Evolutionary conservation across 2,888 invertebrate genomes (phyloP).

Genomic region (Petrophora chlorosata): DNA sequence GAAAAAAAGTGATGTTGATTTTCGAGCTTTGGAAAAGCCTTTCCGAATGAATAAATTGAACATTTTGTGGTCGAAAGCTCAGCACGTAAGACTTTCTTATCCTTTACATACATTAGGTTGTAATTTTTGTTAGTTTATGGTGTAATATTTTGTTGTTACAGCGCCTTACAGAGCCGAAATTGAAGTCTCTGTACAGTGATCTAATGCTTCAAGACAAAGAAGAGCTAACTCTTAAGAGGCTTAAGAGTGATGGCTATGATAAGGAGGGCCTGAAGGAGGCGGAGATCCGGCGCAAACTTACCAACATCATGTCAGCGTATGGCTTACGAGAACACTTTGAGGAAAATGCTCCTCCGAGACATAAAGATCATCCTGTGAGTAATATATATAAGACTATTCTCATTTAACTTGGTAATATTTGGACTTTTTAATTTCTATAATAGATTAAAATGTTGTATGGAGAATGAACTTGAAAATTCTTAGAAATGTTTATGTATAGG

Average conservation of each 20-base stretch:
- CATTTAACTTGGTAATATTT: too few relatives aligned
- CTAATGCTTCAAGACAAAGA: conserved; percentile 96
- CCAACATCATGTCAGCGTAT: conserved; percentile 92
- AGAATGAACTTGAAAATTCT: too few relatives aligned
- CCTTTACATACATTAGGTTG: too few relatives aligned
- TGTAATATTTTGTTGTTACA: too few relatives aligned
- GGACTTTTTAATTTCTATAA: too few relatives aligned
- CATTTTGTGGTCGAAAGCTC: conserved; percentile 94
- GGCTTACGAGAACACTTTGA: conserved; percentile 92
- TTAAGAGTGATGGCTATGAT: conserved; percentile 92
- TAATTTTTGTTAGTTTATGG: too few relatives aligned
- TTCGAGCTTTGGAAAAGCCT: conserved; percentile 91
- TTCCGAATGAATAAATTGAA: conserved; percentile 96
- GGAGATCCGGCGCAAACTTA: conserved; percentile 89
- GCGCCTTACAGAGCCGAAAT: conserved; percentile 92
- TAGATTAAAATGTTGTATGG: too few relatives aligned
- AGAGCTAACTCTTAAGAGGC: conserved; percentile 92
- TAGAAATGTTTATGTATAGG: too few relatives aligned
- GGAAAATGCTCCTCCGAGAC: conserved; percentile 85
- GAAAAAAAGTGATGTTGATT: conserved; percentile 73
- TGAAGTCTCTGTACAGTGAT: conserved; percentile 94
- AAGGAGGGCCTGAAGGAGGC: conserved; percentile 94
- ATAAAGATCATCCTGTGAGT: conserved; percentile 82
- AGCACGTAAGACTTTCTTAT: conserved; percentile 88
- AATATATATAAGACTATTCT: background rate